Percentiles rank a stretch among this genome's conserved stretches.
These are phyloP conservation scores for Nephotettix cincticeps DNA, from an alignment of 1,140 invertebrate species.

Conservation along the genomic window DNA sequence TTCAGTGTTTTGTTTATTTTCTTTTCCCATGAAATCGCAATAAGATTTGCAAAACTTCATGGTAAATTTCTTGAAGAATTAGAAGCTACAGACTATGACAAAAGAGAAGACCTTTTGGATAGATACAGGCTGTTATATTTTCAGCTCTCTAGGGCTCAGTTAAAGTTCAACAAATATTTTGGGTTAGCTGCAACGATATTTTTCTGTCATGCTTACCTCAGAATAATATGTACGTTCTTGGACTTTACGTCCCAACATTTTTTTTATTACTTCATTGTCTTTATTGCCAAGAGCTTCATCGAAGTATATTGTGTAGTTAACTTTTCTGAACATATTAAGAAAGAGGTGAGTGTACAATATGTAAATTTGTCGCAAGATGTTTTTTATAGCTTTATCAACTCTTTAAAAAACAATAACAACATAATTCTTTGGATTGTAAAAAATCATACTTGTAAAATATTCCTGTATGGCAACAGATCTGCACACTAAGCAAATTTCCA, in stretches of 20 bases:
- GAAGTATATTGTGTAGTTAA: background rate
- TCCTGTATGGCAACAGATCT: too few species aligned
- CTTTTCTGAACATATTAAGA: background rate
- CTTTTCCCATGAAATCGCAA: conserved; percentile 7
- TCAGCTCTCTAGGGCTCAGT: background rate
- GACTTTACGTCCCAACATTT: background rate
- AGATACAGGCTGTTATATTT: background rate
- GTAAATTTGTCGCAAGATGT: background rate
- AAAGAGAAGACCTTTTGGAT: background rate
- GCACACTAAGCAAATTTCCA: too few species aligned
- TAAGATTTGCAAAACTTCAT: background rate
- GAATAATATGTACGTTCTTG: background rate
- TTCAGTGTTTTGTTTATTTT: background rate
- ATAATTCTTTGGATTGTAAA: too few species aligned
- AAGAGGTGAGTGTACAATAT: background rate
- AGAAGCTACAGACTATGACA: background rate
- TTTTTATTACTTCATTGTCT: background rate
- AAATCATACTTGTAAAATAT: background rate
- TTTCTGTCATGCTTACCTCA: background rate
- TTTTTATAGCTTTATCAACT: background rate
- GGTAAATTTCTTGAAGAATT: background rate
- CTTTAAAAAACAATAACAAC: too few species aligned
- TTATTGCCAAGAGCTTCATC: background rate
- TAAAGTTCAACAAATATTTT: background rate
- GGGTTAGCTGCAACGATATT: background rate